These are phyloP conservation scores for Spilarctia lutea DNA, from an alignment of 2,888 invertebrate species.

Conservation along the genomic window DNA sequence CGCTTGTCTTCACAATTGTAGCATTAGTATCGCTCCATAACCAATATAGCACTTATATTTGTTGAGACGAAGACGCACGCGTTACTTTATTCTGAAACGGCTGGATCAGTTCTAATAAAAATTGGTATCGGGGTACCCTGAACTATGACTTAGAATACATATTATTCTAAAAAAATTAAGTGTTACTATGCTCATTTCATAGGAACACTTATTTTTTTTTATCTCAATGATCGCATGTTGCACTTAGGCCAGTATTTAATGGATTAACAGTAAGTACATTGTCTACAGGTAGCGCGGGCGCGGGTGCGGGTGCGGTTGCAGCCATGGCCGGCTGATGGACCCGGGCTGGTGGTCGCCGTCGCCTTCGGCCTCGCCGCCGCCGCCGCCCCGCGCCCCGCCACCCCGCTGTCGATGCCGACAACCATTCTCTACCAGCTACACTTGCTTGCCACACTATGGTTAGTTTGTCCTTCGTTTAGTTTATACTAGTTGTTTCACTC, in stretches of 20 bases:
- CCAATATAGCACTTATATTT: not conserved
- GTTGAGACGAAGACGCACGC: no score
- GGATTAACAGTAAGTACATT: slow-evolving; percentile 4
- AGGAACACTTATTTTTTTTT: no score
- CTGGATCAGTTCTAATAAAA: no score
- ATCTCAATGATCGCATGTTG: no score
- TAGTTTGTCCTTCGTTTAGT: slow-evolving; percentile 34
- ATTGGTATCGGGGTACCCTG: no score
- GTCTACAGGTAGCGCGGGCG: slow-evolving; percentile 77
- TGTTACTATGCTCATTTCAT: no score
- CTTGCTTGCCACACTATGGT: slow-evolving; percentile 81
- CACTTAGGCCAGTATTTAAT: no score
- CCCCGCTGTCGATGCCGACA: slow-evolving; percentile 82
- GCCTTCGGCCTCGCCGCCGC: slow-evolving; percentile 82
- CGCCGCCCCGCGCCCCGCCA: slow-evolving; percentile 82
- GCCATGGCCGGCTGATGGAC: slow-evolving; percentile 83
- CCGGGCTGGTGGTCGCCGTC: slow-evolving; percentile 81
- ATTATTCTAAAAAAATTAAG: no score
- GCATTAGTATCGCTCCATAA: not conserved
- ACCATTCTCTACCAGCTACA: slow-evolving; percentile 79
- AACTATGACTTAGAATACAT: no score
- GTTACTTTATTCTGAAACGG: no score
- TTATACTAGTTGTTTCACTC: not conserved
- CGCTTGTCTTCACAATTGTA: not conserved
- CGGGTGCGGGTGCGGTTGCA: slow-evolving; percentile 77